Conservation (phyloP, 1,140 invertebrate species). For the Neodiprion lecontei region DNA sequence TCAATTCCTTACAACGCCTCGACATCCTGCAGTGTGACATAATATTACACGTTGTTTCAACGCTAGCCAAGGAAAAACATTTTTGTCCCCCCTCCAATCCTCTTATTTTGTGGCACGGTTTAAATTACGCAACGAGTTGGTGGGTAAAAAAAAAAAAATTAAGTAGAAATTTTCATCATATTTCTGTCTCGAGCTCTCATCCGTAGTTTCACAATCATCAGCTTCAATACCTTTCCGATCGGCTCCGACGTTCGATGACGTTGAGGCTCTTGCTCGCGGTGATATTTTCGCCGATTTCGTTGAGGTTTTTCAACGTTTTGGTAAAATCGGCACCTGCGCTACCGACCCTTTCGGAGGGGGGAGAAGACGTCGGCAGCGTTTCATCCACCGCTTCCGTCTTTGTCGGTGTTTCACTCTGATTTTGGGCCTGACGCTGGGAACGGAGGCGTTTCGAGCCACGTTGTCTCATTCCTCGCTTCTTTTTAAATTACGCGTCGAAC, state of each 20-base stretch:
- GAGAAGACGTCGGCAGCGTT: slow-evolving; percentile 36
- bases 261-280: slow-evolving; percentile 15
- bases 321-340: slow-evolving; percentile 24
- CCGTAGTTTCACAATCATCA: background rate
- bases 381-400: slow-evolving; percentile 32
- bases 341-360: slow-evolving; percentile 37
- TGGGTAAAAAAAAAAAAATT: background rate
- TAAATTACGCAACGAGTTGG: background rate
- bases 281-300: slow-evolving; percentile 36
- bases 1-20: slow-evolving; percentile 3
- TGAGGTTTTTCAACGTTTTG: slow-evolving; percentile 37
- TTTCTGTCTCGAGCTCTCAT: slow-evolving; percentile 2
- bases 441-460: slow-evolving; percentile 38
- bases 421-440: slow-evolving; percentile 45
- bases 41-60: background rate
- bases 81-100: no score
- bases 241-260: slow-evolving; percentile 44
- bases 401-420: slow-evolving; percentile 21
- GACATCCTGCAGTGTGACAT: background rate
- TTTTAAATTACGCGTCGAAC: background rate
- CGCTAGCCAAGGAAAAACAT: background rate
- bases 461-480: slow-evolving; percentile 47
- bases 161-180: slow-evolving; percentile 15
- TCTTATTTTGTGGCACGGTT: no score
- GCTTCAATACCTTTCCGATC: slow-evolving; percentile 54